phyloP scores from a whole-genome alignment of 2,113 vertebrate species.

The Albula glossodonta region DNA sequence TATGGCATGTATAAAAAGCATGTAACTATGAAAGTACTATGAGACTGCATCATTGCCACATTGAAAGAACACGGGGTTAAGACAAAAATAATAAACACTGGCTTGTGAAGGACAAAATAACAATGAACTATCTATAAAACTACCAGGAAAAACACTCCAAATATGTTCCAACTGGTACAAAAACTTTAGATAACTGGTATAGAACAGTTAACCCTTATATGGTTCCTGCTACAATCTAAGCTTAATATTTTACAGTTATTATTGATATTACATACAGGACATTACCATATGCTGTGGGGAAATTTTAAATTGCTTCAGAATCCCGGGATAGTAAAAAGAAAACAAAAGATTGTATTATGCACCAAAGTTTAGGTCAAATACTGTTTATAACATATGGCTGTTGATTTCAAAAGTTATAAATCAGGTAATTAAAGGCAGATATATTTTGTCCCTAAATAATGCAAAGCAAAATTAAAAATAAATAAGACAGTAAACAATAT shows the following conservation, averaged over 20 bases:
- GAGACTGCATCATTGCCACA: neutral
- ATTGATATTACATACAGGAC: conserved; percentile 5
- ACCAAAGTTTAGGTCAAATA: neutral
- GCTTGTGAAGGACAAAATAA: neutral
- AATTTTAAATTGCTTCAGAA: neutral
- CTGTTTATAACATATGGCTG: neutral
- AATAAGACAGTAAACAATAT: conserved; percentile 10
- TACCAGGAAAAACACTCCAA: neutral
- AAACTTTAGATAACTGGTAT: conserved; percentile 1
- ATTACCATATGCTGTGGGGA: conserved; percentile 9
- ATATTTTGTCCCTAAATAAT: conserved; percentile 19
- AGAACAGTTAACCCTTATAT: neutral
- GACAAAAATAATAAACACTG: neutral
- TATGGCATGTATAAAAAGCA: neutral
- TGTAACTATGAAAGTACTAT: neutral
- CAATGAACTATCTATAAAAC: neutral
- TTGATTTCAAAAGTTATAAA: neutral
- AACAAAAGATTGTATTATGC: neutral
- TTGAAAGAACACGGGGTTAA: neutral
- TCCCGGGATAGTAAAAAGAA: neutral
- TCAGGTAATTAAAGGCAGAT: neutral
- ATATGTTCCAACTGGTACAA: neutral
- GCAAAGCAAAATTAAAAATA: neutral
- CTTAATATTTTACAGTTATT: neutral
- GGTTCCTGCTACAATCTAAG: neutral